These are phyloP conservation scores for Charanyca ferruginea DNA, from an alignment of 2,888 invertebrate species.

Conservation along the genomic window DNA sequence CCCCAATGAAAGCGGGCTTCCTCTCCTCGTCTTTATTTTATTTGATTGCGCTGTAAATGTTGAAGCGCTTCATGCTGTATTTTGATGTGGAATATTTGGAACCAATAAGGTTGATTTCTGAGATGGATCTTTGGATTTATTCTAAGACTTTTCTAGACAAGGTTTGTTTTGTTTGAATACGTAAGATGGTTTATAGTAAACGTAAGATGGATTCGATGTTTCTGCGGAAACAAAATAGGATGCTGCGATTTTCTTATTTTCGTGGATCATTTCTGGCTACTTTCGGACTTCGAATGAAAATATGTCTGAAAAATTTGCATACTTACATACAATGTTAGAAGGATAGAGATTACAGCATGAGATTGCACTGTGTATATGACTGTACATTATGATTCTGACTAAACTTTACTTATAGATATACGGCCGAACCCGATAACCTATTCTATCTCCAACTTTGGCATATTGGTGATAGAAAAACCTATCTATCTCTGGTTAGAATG, in stretches of 20 bases:
- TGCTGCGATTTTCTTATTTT: neutral
- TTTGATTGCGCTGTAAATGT: constrained; percentile 61
- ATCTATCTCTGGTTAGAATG: no score
- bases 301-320: no score
- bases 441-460: no score
- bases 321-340: no score
- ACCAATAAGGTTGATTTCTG: constrained; percentile 1
- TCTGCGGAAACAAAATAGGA: neutral
- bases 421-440: no score
- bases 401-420: no score
- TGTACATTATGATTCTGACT: no score
- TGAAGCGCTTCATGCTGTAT: constrained; percentile 24
- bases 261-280: neutral
- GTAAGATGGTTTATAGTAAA: neutral
- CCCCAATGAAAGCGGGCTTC: constrained; percentile 68
- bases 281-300: no score
- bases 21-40: constrained; percentile 66
- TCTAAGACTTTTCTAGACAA: neutral
- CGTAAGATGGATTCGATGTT: neutral
- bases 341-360: no score
- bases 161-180: constrained; percentile 14
- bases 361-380: no score
- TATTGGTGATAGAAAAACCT: no score
- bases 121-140: constrained; percentile 17
- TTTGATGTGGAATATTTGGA: constrained; percentile 18